Evolutionary conservation across 2,888 invertebrate species (phyloP), one percentile per base, ranked within the genome.

Genomic region (Cacoxenus indagator): DNA sequence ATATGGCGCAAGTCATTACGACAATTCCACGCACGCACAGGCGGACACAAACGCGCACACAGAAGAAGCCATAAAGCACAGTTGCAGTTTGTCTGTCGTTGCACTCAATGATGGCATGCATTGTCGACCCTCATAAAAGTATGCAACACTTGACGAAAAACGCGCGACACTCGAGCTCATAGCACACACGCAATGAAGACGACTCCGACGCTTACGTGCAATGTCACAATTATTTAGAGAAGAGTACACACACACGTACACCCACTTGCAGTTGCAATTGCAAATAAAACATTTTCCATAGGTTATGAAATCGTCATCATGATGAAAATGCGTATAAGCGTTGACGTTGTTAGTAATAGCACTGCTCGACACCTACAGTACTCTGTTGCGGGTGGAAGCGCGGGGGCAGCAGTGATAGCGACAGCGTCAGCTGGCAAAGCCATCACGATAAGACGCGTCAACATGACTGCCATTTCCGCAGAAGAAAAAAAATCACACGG

Each of bases 221-320:
- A 81, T 82, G 81, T 83, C 81, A 82, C 82, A 80, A 80, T 80
- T 80, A 80, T 83, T 83, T 82, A 76, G 72, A 75, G 57, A 71
- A 57, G 24, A 26, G 19, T 26, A 48, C 55, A 57, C 55, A 43
- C 43, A 26, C 62, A 45, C 59, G 17, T 31, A 19, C 59, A 29
- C 22, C 8, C 37, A 61, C 37, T 11, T n/a, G 22, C 22, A 48
- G 37, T 57, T 17, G 24, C 65, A 31, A 29, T 46, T 26, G 26
- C 48, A 48, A 17, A 64, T 43, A 55, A 65, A 65, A 65, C 31
- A 26, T 55, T 55, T 51, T 65, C 43, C 68, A 51, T 55, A 59
- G 73, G 67, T 73, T 72, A 72, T 73, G 71, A 65, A 69, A 67
- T 37, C 64, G 54, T 62, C 61, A 61, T 37, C 2, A 37, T 37